phyloP scores from a whole-genome alignment of 1,140 invertebrate genomes.

The Homalodisca vitripennis region DNA sequence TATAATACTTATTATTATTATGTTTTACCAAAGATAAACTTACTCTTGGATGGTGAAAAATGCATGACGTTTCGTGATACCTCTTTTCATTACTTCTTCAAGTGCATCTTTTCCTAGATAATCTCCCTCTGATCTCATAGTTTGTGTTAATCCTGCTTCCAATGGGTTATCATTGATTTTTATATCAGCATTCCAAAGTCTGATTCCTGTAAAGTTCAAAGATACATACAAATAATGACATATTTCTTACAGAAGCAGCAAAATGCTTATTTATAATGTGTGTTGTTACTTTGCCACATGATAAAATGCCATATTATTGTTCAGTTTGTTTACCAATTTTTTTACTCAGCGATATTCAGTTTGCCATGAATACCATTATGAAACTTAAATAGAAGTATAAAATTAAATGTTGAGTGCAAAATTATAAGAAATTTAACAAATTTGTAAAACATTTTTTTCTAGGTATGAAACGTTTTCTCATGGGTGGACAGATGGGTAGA shows the following conservation, averaged over 20 bases:
- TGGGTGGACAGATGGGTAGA: too few relatives aligned
- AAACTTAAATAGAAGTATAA: too few relatives aligned
- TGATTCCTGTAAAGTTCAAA: conserved; percentile 72
- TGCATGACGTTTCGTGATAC: conserved; percentile 70
- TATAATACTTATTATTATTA: too few relatives aligned
- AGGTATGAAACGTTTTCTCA: too few relatives aligned
- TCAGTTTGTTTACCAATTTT: too few relatives aligned
- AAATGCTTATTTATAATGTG: neutral
- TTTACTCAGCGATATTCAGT: too few relatives aligned
- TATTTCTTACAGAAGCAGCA: neutral
- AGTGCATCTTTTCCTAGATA: conserved; percentile 76
- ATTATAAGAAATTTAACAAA: too few relatives aligned
- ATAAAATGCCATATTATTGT: too few relatives aligned
- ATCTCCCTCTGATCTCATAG: conserved; percentile 70
- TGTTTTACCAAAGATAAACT: conserved; percentile 49
- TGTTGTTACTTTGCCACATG: too few relatives aligned
- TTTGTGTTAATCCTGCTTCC: conserved; percentile 75
- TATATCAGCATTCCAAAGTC: conserved; percentile 81
- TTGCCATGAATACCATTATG: too few relatives aligned
- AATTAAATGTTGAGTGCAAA: too few relatives aligned
- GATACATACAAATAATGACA: neutral
- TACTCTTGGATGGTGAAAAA: conserved; percentile 71
- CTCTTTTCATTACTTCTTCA: conserved; percentile 60
- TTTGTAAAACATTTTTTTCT: too few relatives aligned
- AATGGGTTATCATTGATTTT: conserved; percentile 81